phyloP scores from a whole-genome alignment of 2,888 invertebrate species.

The Microplitis deprimator region DNA sequence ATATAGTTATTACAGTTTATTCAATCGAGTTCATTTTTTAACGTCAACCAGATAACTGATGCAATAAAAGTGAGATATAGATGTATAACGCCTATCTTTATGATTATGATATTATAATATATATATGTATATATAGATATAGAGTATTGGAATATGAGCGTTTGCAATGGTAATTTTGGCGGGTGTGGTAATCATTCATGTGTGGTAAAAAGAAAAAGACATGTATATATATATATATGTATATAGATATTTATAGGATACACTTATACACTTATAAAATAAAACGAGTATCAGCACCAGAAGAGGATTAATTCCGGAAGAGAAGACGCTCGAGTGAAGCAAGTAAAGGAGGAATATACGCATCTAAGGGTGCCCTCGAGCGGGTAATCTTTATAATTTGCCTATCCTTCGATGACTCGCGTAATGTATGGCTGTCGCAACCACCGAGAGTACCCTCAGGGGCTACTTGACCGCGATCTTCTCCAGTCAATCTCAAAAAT shows the following conservation, averaged over 20 bases:
- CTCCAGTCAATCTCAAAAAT: constrained; percentile 28
- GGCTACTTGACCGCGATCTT: constrained; percentile 27
- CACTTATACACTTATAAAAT: constrained; percentile 16
- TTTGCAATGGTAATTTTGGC: background rate
- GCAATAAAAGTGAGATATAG: background rate
- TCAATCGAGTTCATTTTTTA: background rate
- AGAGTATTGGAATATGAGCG: background rate
- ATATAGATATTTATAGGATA: background rate
- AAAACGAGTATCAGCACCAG: constrained; percentile 9
- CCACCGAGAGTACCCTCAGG: constrained; percentile 46
- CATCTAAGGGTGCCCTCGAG: constrained; percentile 28
- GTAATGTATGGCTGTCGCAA: constrained; percentile 55
- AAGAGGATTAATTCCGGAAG: constrained; percentile 29
- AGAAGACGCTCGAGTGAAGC: constrained; percentile 2
- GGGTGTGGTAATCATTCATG: background rate
- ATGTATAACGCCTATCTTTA: background rate
- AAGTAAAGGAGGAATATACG: constrained; percentile 14
- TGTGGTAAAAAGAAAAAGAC: background rate
- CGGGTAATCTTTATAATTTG: constrained; percentile 56
- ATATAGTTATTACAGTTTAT: background rate
- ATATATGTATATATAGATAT: background rate
- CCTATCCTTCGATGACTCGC: constrained; percentile 56
- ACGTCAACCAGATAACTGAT: background rate
- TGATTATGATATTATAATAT: background rate
- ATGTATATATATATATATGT: background rate